phyloP scores from a whole-genome alignment of 2,797 vertebrate genomes.

The Enteromius viviparus region DNA sequence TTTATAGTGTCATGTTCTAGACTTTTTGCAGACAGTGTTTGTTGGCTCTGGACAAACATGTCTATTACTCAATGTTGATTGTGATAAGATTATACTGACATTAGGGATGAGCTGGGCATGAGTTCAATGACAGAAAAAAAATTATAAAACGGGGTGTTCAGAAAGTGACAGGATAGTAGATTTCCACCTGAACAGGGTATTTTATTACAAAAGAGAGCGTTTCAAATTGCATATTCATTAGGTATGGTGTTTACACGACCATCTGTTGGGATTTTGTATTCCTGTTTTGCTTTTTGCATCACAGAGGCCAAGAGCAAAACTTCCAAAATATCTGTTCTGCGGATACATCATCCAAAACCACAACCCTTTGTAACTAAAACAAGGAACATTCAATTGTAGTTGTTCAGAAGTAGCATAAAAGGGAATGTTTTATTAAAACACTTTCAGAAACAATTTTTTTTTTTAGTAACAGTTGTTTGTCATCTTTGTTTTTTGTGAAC shows the following conservation, averaged over 20 bases:
- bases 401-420: background rate
- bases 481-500: background rate
- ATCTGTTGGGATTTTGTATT: constrained; percentile 1
- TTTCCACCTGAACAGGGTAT: background rate
- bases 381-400: background rate
- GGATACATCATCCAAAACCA: background rate
- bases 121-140: background rate
- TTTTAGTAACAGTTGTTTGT: background rate
- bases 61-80: constrained; percentile 21
- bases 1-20: background rate
- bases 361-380: background rate
- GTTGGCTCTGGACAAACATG: constrained; percentile 7
- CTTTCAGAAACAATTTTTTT: background rate
- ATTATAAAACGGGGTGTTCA: background rate
- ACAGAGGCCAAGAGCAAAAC: background rate
- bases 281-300: background rate
- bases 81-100: constrained; percentile 28
- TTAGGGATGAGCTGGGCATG: background rate
- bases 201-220: background rate
- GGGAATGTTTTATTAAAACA: background rate
- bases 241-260: background rate
- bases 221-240: background rate
- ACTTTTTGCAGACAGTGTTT: constrained; percentile 4
- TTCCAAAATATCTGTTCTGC: constrained; percentile 13
- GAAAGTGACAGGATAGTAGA: background rate